Percentiles rank a stretch among this genome's conserved stretches.
These are phyloP conservation scores for Enteromius trimaculatus DNA, from an alignment of 2,797 vertebrate species.

Conservation along the genomic window DNA sequence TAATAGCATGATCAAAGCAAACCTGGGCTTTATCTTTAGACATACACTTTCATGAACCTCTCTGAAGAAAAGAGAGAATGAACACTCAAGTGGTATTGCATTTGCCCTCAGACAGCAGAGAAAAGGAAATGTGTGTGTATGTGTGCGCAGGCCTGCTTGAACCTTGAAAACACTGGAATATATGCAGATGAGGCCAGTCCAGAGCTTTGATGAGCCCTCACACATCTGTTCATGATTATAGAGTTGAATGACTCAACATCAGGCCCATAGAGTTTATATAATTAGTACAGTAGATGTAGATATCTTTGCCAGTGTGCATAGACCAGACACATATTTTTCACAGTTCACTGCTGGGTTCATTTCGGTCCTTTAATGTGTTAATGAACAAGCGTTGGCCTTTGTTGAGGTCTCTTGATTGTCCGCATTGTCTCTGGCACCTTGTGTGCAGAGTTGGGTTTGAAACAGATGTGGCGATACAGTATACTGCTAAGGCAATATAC, in stretches of 20 bases:
- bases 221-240: conserved; percentile 30
- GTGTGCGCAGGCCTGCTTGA: not conserved
- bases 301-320: conserved; percentile 2
- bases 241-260: conserved; percentile 20
- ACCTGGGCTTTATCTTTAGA: conserved; percentile 7
- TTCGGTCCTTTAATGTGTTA: conserved; percentile 18
- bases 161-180: not conserved
- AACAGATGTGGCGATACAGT: not conserved
- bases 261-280: conserved; percentile 2
- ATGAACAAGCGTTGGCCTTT: conserved; percentile 27
- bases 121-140: not conserved
- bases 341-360: conserved; percentile 35
- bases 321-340: not conserved
- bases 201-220: conserved; percentile 24
- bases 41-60: not conserved
- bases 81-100: conserved; percentile 1
- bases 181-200: conserved; percentile 17
- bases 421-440: not conserved
- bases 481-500: not conserved
- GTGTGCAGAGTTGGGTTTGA: not conserved
- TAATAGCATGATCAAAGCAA: conserved; percentile 37
- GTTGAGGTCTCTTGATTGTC: not conserved
- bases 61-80: not conserved
- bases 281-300: conserved; percentile 15
- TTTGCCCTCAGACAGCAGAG: not conserved